Conservation (phyloP, 2,113 vertebrate genomes). For the Azemiops feae region DNA sequence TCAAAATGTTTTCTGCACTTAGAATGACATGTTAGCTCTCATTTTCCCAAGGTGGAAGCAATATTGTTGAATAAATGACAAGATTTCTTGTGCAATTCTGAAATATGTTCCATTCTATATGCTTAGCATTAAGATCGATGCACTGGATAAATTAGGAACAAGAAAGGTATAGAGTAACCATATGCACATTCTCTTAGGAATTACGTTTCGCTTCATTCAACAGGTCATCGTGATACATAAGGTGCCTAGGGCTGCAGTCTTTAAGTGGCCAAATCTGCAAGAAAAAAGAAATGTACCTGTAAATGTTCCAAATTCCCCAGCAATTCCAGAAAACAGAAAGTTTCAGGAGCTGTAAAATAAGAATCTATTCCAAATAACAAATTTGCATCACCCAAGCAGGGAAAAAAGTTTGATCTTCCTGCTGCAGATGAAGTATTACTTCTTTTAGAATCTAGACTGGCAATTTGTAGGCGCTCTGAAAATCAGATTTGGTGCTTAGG, state of each 20-base stretch:
- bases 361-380: not conserved
- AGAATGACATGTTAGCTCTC: not conserved
- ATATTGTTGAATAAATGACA: slow-evolving; percentile 3
- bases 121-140: not conserved
- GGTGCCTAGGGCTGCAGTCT: not conserved
- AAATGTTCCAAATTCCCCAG: slow-evolving; percentile 13
- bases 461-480: slow-evolving; percentile 67
- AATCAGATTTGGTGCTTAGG: not conserved
- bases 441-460: slow-evolving; percentile 16
- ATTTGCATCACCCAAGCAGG: not conserved
- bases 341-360: not conserved
- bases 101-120: not conserved
- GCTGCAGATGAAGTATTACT: not conserved
- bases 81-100: not conserved
- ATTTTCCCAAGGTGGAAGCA: not conserved
- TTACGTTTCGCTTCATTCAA: not conserved
- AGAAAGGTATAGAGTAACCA: not conserved
- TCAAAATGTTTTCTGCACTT: not conserved
- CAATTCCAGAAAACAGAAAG: not conserved
- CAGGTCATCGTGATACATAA: not conserved
- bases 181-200: not conserved
- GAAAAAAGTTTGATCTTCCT: not conserved
- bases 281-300: slow-evolving; percentile 50
- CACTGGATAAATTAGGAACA: not conserved
- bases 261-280: not conserved